Evolutionary conservation across 2,797 vertebrate genomes (phyloP).

Genomic region (Pampus argenteus): DNA sequence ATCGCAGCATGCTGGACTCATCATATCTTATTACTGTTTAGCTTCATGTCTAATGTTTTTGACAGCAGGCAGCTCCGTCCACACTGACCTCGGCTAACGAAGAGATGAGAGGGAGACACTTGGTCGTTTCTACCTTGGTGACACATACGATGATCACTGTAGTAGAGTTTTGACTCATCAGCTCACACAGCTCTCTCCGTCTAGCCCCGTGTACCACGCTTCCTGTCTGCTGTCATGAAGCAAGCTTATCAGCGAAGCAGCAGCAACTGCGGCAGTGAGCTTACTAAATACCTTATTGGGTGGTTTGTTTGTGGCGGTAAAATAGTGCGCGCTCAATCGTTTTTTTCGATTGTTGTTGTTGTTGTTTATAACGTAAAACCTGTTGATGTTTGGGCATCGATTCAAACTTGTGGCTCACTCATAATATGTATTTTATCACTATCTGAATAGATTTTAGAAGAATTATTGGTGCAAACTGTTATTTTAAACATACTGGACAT

Average conservation of each 20-base stretch:
- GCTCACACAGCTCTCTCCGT: constrained; percentile 33
- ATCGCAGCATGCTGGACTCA: too few species aligned
- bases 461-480: constrained; percentile 3
- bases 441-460: background rate
- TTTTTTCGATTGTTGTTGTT: constrained; percentile 57
- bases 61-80: constrained; percentile 4
- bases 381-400: constrained; percentile 6
- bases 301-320: constrained; percentile 76
- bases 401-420: background rate
- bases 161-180: constrained; percentile 64
- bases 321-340: constrained; percentile 56
- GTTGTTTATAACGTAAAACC: constrained; percentile 1
- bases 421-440: constrained; percentile 10
- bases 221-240: constrained; percentile 74
- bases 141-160: constrained; percentile 51
- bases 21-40: background rate
- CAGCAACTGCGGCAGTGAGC: constrained; percentile 56
- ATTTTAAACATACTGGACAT: background rate
- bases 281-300: constrained; percentile 50
- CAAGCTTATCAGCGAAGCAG: constrained; percentile 61
- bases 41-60: constrained; percentile 3
- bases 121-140: constrained; percentile 63
- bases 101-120: constrained; percentile 47
- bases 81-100: constrained; percentile 41
- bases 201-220: constrained; percentile 52